phyloP scores from a whole-genome alignment of 2,888 invertebrate genomes.

The Ceriagrion tenellum region DNA sequence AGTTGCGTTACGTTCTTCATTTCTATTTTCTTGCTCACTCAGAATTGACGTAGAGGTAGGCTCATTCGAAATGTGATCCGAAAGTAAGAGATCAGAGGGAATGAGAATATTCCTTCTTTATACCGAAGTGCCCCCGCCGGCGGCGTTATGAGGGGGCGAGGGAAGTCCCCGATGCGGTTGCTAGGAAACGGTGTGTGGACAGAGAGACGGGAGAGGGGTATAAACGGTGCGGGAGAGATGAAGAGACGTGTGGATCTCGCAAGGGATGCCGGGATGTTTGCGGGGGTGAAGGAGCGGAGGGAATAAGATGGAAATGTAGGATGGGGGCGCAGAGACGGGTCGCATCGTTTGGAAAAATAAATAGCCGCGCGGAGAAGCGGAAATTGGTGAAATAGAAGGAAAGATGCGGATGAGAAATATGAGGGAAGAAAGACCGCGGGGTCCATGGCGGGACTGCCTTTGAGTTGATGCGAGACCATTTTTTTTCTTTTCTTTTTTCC shows the following conservation, averaged over 20 bases:
- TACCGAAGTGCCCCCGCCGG: too few species aligned
- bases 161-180: background rate
- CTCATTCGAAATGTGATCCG: too few species aligned
- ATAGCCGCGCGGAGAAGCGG: background rate
- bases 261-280: background rate
- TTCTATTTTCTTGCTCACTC: too few species aligned
- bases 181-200: background rate
- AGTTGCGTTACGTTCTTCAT: too few species aligned
- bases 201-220: background rate
- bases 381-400: constrained; percentile 12
- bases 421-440: background rate
- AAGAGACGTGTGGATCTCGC: background rate
- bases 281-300: background rate
- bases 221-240: constrained; percentile 8
- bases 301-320: background rate
- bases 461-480: background rate
- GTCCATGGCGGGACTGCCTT: background rate
- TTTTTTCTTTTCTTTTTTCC: background rate
- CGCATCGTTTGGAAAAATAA: constrained; percentile 3
- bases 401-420: background rate
- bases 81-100: too few species aligned
- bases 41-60: too few species aligned
- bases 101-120: too few species aligned
- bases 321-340: background rate
- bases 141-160: background rate